phyloP scores from a whole-genome alignment of 2,888 invertebrate species.

The Pheosia gnoma region DNA sequence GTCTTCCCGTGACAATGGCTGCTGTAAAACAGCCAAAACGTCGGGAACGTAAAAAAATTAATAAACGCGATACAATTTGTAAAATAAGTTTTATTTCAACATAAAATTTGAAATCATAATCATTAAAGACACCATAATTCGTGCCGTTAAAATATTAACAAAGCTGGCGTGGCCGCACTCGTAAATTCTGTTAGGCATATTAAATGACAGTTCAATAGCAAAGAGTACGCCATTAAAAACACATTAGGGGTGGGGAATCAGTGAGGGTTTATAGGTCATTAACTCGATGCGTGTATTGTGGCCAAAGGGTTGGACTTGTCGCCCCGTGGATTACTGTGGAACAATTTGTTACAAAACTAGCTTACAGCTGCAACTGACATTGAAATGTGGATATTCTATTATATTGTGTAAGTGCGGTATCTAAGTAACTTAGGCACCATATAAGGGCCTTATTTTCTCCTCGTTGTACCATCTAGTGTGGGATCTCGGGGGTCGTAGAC shows the following conservation, averaged over 20 bases:
- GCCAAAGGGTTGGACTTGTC: constrained; percentile 39
- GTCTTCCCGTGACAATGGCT: too few relatives aligned
- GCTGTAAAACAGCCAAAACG: too few relatives aligned
- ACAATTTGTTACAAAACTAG: background rate
- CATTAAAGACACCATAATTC: constrained; percentile 29
- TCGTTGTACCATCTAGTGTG: too few relatives aligned
- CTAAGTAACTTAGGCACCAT: too few relatives aligned
- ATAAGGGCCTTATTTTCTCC: too few relatives aligned
- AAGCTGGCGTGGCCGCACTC: constrained; percentile 29
- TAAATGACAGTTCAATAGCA: constrained; percentile 74
- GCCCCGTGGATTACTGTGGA: constrained; percentile 22
- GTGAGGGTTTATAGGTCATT: constrained; percentile 72
- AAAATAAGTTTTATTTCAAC: too few relatives aligned
- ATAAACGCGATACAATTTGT: too few relatives aligned
- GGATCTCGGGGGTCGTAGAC: too few relatives aligned
- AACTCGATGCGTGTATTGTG: constrained; percentile 60
- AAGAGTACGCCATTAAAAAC: constrained; percentile 77
- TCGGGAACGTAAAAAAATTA: too few relatives aligned
- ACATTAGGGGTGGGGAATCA: constrained; percentile 69
- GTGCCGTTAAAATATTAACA: constrained; percentile 35
- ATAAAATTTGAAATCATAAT: background rate
- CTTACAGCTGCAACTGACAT: too few relatives aligned
- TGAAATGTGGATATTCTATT: too few relatives aligned
- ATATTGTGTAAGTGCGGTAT: too few relatives aligned
- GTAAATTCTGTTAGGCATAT: constrained; percentile 67